Evolutionary conservation across 1,140 invertebrate genomes (phyloP), one percentile per base, ranked within the genome.

Genomic region (Papilio dardanus): DNA sequence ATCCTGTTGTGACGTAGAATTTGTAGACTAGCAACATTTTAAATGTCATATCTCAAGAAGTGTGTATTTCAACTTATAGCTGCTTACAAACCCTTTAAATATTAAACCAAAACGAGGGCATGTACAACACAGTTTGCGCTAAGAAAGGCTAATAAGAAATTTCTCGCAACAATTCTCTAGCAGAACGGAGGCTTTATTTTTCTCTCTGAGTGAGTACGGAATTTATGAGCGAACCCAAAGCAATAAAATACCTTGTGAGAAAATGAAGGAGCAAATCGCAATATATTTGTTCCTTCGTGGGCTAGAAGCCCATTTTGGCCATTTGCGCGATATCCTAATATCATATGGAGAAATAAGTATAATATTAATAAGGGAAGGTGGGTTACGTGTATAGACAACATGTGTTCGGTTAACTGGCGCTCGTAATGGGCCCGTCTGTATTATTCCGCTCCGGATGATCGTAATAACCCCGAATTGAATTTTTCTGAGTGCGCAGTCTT

Each of bases 241-340:
- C 88, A 93, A 92, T 93, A 93, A 93, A 93, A 93, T 91, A 93
- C 91, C 91, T 93, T 88, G 87, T 81, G 88, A 88, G 91, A 93
- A 92, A 92, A 91, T 92, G 90, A 92, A 91, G 87, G 90, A 88
- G 89, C 86, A 91, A 93, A 91, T 92, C 87, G 89, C 88, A 89
- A 92, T 91, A 89, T 90, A 90, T 93, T 93, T 91, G 88, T 90
- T 90, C 87, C 85, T 88, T 82, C 83, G 88, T 83, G 89, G 50
- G 87, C 84, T 86, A 85, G 85, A 85, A 83, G 84, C 84, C 83
- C 88, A 86, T 91, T 90, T 85, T 85, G 85, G 83, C 80, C 87
- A 86, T 88, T 87, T 87, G 85, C 83, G 82, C 81, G 81, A 88
- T 86, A 90, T 86, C 86, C 88, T 86, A 85, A 89, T 89, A 90